phyloP scores from a whole-genome alignment of 2,113 vertebrate species.

The Pseudorasbora parva region DNA sequence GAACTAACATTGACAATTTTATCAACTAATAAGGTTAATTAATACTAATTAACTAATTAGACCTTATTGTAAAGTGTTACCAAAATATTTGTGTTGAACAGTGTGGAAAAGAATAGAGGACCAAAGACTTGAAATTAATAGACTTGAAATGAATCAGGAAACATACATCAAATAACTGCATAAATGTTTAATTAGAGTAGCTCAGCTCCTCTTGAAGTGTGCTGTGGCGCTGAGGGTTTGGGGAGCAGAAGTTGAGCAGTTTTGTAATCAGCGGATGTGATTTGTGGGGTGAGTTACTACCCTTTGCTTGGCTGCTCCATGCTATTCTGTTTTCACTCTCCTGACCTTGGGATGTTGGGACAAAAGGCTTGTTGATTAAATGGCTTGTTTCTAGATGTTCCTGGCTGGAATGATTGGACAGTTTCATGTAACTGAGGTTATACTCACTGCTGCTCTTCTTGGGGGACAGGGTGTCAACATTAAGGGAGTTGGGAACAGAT shows the following conservation, averaged over 20 bases:
- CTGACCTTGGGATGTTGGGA: constrained; percentile 7
- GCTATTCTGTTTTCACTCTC: background rate
- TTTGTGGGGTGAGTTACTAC: background rate
- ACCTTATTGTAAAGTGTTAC: background rate
- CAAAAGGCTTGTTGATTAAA: background rate
- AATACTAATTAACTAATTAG: too few species aligned
- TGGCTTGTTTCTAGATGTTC: background rate
- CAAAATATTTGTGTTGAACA: background rate
- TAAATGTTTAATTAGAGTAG: constrained; percentile 3
- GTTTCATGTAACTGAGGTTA: constrained; percentile 1
- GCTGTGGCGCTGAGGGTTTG: background rate
- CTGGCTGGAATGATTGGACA: constrained; percentile 50
- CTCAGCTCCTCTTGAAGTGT: constrained; percentile 1
- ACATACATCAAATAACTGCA: background rate
- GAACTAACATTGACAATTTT: too few species aligned
- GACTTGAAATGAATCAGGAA: constrained; percentile 4
- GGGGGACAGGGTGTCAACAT: constrained; percentile 82
- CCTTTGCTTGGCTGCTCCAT: background rate
- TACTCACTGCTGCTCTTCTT: constrained; percentile 95
- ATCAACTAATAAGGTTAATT: too few species aligned
- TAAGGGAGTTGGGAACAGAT: constrained; percentile 90
- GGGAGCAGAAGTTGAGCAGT: background rate
- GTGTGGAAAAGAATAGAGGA: background rate
- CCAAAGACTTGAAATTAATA: background rate
- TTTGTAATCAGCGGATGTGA: background rate